phyloP scores from a whole-genome alignment of 2,888 invertebrate species.

The Drosophila merina region DNA sequence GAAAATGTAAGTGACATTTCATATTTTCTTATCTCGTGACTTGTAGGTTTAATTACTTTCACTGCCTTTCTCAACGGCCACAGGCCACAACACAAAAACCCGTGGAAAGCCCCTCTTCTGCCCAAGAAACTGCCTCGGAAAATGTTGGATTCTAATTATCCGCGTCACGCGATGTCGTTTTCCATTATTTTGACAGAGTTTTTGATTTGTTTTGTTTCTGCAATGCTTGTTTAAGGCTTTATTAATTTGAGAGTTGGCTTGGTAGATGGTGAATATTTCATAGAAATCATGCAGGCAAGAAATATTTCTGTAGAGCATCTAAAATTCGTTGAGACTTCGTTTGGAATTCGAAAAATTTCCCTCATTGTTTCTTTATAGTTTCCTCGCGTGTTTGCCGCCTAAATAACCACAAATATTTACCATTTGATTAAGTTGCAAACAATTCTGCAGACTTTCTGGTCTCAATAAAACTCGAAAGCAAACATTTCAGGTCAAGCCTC shows the following conservation, averaged over 20 bases:
- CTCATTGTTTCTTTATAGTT: conserved; percentile 28
- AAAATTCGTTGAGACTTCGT: not conserved
- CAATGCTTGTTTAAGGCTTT: not conserved
- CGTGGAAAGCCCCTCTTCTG: conserved; percentile 14
- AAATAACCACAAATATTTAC: conserved; percentile 44
- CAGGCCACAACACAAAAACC: conserved; percentile 41
- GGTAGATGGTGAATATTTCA: not conserved
- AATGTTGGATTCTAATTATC: conserved; percentile 66
- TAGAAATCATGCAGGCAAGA: not conserved
- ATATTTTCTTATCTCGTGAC: conserved; percentile 58
- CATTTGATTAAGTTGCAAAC: conserved; percentile 37
- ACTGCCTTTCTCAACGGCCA: conserved; percentile 61
- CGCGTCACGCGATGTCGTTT: conserved; percentile 66
- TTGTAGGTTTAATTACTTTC: conserved; percentile 71
- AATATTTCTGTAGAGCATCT: conserved; percentile 29
- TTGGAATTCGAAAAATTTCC: not conserved
- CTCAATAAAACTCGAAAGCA: conserved; percentile 28
- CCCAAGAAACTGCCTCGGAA: conserved; percentile 27
- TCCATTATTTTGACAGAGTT: conserved; percentile 46
- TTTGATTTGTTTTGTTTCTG: conserved; percentile 18
- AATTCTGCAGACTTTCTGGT: conserved; percentile 31
- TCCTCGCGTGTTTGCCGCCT: conserved; percentile 43
- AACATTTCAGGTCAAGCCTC: conserved; percentile 35
- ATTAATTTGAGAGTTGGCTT: not conserved
- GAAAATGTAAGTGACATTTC: conserved; percentile 52